Conservation (phyloP, 2,113 vertebrate genomes). For the Paracanthobrama guichenoti region DNA sequence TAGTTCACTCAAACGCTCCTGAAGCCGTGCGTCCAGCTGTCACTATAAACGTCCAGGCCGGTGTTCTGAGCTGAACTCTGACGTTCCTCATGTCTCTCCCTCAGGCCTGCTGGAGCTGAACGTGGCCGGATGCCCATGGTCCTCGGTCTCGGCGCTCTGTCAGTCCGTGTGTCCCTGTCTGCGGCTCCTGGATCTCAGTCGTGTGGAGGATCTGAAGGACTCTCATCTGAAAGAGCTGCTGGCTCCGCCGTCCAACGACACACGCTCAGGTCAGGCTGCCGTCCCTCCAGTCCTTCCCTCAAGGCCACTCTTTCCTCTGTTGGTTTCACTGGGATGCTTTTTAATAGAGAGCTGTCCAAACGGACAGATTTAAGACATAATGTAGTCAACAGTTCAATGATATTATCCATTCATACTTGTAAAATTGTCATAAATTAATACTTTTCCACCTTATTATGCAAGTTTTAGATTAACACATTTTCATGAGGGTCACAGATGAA, state of each 20-base stretch:
- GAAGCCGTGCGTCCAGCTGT: too few species aligned
- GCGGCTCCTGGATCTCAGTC: slow-evolving; percentile 85
- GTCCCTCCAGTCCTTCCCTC: too few species aligned
- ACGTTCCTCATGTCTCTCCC: neutral
- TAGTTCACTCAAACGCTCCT: too few species aligned
- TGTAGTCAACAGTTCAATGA: too few species aligned
- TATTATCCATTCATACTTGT: too few species aligned
- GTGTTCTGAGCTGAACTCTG: too few species aligned
- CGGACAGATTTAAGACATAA: too few species aligned
- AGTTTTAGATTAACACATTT: too few species aligned
- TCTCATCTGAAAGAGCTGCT: slow-evolving; percentile 88
- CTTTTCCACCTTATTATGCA: too few species aligned
- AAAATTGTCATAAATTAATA: too few species aligned
- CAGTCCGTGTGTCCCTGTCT: slow-evolving; percentile 85
- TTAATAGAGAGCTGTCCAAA: neutral
- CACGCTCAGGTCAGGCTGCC: slow-evolving; percentile 76
- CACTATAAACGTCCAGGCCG: too few species aligned
- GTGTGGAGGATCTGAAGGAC: slow-evolving; percentile 89
- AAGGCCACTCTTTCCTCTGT: neutral
- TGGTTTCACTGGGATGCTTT: neutral
- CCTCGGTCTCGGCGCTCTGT: slow-evolving; percentile 85
- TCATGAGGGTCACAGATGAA: too few species aligned
- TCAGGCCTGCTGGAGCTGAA: slow-evolving; percentile 87
- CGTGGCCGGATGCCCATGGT: slow-evolving; percentile 84
- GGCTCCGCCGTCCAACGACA: slow-evolving; percentile 78